These are phyloP conservation scores for Halocynthia aurantium DNA, from an alignment of 23 tunicate genomes.

Conservation along the genomic window DNA sequence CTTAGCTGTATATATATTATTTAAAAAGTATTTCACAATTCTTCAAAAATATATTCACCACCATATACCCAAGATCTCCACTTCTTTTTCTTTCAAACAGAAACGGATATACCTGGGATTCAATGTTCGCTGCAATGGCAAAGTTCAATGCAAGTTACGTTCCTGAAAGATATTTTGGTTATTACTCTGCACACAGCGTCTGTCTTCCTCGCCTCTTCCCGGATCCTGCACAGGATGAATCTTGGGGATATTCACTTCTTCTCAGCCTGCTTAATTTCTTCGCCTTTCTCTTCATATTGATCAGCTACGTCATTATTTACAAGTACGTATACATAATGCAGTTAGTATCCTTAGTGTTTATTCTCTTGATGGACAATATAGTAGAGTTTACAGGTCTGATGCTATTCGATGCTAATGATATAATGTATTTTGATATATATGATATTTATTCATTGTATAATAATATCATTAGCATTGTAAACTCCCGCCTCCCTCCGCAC, in stretches of 20 bases:
- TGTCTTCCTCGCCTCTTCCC: slow-evolving; percentile 79
- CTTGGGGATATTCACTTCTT: slow-evolving; percentile 74
- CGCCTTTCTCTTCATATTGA: slow-evolving; percentile 47
- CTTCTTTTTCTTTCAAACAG: not conserved
- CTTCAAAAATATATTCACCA: no score
- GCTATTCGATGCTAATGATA: no score
- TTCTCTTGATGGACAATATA: no score
- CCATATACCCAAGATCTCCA: not conserved
- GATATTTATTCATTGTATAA: no score
- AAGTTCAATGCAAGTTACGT: not conserved
- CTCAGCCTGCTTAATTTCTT: slow-evolving; percentile 41
- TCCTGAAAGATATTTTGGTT: slow-evolving; percentile 44
- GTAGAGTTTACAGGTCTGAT: no score
- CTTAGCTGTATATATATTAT: no score
- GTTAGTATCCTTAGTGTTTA: no score
- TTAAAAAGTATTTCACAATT: no score
- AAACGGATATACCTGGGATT: not conserved
- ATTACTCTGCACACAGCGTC: slow-evolving; percentile 84
- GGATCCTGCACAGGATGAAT: slow-evolving; percentile 24
- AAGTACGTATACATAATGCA: slow-evolving; percentile 7
- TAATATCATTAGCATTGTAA: no score
- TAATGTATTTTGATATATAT: no score
- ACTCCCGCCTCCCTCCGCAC: no score
- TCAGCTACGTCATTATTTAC: slow-evolving; percentile 39
- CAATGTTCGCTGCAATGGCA: slow-evolving; percentile 8